Evolutionary conservation across 2,113 vertebrate species (phyloP).

Genomic region (Irena cyanogastra): DNA sequence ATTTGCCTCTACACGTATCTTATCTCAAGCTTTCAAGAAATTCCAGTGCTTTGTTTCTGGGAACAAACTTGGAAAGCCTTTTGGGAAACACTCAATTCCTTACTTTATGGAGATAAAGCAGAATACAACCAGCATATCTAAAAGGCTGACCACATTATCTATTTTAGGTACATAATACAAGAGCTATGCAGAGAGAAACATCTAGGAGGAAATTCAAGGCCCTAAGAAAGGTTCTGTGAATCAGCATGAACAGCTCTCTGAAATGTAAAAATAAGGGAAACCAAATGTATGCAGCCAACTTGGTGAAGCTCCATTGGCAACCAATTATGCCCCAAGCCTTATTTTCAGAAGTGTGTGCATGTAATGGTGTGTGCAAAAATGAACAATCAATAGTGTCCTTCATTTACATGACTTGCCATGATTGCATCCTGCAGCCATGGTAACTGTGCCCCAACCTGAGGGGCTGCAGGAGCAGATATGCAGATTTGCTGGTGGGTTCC

Average conservation of each 20-base stretch:
- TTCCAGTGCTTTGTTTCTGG: background rate
- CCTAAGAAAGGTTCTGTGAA: background rate
- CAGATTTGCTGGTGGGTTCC: background rate
- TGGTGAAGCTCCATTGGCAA: slow-evolving; percentile 36
- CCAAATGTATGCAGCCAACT: background rate
- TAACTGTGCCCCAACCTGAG: slow-evolving; percentile 15
- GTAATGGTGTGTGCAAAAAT: slow-evolving; percentile 45
- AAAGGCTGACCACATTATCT: background rate
- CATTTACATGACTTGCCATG: background rate
- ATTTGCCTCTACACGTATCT: background rate
- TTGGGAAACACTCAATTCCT: background rate
- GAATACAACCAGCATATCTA: background rate
- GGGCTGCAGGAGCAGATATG: background rate
- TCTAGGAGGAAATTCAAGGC: background rate
- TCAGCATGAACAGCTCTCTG: background rate
- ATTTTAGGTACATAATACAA: background rate
- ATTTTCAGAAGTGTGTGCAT: slow-evolving; percentile 2
- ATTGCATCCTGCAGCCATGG: slow-evolving; percentile 31
- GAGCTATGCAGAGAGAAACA: background rate
- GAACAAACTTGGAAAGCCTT: background rate
- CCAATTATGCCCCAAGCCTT: background rate
- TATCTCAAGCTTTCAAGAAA: background rate
- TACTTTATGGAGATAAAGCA: background rate
- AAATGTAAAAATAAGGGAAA: background rate
- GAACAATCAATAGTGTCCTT: slow-evolving; percentile 3